Evolutionary conservation across 2,797 vertebrate species (phyloP).

Genomic region (Anabacerthia variegaticeps): DNA sequence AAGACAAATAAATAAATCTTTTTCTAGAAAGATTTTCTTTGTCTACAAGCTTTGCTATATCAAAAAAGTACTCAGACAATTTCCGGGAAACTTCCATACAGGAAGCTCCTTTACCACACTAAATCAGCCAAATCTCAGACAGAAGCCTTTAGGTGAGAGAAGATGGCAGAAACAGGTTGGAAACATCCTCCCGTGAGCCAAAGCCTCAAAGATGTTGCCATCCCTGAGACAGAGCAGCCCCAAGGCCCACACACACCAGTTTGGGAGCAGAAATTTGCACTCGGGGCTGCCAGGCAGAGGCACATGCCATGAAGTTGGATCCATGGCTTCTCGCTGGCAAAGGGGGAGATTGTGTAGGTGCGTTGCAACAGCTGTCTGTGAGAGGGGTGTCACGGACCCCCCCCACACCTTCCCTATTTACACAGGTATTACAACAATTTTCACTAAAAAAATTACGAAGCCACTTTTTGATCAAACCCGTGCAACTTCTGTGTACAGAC

Average conservation of each 20-base stretch:
- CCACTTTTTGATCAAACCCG: background rate
- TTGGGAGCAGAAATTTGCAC: background rate
- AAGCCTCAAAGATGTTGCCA: background rate
- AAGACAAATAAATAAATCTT: background rate
- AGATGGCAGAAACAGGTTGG: background rate
- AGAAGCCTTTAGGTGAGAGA: background rate
- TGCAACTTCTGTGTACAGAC: rapidly evolving
- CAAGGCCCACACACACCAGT: rapidly evolving
- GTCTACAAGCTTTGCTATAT: background rate
- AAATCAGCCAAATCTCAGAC: rapidly evolving
- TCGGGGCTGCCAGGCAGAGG: background rate
- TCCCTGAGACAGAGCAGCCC: rapidly evolving
- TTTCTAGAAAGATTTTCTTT: background rate
- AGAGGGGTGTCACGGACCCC: background rate
- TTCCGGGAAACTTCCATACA: background rate
- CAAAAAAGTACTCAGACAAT: background rate
- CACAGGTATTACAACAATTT: rapidly evolving
- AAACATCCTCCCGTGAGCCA: background rate
- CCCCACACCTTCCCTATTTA: rapidly evolving
- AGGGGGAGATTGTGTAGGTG: rapidly evolving
- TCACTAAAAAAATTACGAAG: background rate
- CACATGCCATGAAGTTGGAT: rapidly evolving
- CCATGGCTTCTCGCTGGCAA: background rate
- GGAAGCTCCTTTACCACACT: background rate
- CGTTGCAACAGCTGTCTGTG: background rate